Evolutionary conservation across 2,888 invertebrate species (phyloP), one percentile per base, ranked within the genome.

Genomic region (Lymantria dispar): DNA sequence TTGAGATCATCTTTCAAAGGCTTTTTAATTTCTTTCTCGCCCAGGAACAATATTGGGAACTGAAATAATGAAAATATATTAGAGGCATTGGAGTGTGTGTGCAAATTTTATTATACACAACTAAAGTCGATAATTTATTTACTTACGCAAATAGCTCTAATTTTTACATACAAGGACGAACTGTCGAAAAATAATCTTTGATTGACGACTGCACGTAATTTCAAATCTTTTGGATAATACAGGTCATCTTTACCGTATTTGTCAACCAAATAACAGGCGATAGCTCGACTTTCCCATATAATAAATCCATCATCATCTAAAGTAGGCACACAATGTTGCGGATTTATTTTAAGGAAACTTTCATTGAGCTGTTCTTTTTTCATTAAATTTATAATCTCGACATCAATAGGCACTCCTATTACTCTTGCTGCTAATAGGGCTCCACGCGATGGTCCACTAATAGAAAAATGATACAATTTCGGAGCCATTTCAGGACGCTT

Each of bases 261-360:
- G 56, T 92, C 92, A 0, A 92, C 93, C 57, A 95, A 84, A 74
- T 95, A 95, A 43, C 91, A 80, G 3, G 92, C 90, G 54, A 95
- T 94, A 8, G 94, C 94, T 37, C 93, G 91, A 63, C 94, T 94
- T 74, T 95, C 95, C 94, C 94, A 95, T 44, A 95, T 58, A 11
- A 91, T 75, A 70, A 94, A 94, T 10, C 94, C 94, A 51, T 93
- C 91, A 72, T 95, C 95, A 22, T 93, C 93, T 50, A 95, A 81
- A 8, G 95, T 95, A 8, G 95, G 95, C 5, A 95, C 83, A 52
- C 92, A 92, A 73, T 95, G 94, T 70, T 94, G 94, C 7, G 94
- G 94, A 76, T 94, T 94, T 42, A 94, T 87, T 83, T 93, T 87
- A 43, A 91, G 57, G 63, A 93, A 94, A 61, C 90, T 92, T 43